Percentiles rank a stretch among this genome's conserved stretches.
Conservation (phyloP, 2,888 invertebrate genomes). For the Mythimna vitellina region DNA sequence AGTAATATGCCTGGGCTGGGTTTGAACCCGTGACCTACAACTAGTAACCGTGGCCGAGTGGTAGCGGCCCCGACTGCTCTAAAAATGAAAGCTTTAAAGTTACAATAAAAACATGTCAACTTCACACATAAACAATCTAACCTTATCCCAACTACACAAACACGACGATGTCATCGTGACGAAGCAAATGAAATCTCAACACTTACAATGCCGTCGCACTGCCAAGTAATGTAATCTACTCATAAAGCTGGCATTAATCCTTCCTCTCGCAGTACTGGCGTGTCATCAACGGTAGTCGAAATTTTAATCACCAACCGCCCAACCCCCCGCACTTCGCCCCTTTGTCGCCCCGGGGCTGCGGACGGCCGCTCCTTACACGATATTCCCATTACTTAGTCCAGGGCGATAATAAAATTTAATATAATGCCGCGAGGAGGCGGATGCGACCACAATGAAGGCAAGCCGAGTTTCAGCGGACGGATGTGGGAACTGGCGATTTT, state of each 20-base stretch:
- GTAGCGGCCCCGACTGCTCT: no score
- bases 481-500: constrained; percentile 66
- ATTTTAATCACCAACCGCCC: constrained; percentile 86
- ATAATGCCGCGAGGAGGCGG: constrained; percentile 87
- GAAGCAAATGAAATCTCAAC: constrained; percentile 79
- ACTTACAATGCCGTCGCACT: constrained; percentile 74
- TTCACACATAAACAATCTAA: constrained; percentile 34
- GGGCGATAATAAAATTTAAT: constrained; percentile 91
- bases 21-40: no score
- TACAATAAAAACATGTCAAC: neutral
- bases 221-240: constrained; percentile 87
- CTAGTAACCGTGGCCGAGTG: no score
- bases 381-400: constrained; percentile 91
- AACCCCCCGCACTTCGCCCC: constrained; percentile 61
- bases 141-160: constrained; percentile 45
- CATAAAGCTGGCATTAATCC: constrained; percentile 89
- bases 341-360: constrained; percentile 82
- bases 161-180: constrained; percentile 55
- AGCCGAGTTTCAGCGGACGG: constrained; percentile 67
- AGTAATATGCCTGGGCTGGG: no score
- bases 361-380: constrained; percentile 90
- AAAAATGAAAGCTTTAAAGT: neutral
- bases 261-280: constrained; percentile 85
- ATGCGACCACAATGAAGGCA: constrained; percentile 82
- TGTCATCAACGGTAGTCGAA: constrained; percentile 89